phyloP scores from a whole-genome alignment of 2,888 invertebrate genomes.

The Caenorhabditis virilis region DNA sequence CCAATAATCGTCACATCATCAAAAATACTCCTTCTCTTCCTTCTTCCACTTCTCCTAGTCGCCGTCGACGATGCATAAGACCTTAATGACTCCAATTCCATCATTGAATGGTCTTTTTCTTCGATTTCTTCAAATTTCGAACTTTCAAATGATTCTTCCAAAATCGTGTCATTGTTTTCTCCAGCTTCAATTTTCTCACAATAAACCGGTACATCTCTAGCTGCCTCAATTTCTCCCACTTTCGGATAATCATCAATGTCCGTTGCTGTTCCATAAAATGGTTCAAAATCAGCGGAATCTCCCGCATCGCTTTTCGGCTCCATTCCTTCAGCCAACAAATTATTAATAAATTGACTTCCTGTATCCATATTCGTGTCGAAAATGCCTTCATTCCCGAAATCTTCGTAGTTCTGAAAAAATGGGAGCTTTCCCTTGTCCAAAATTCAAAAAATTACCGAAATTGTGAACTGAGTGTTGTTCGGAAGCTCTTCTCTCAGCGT shows the following conservation, averaged over 20 bases:
- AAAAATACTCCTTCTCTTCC: background rate
- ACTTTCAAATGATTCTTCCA: no score
- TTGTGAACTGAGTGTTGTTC: background rate
- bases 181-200: no score
- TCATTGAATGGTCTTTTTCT: background rate
- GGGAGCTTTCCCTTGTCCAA: background rate
- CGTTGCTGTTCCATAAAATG: no score
- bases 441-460: background rate
- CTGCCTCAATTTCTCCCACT: no score
- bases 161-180: no score
- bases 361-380: no score
- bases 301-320: no score
- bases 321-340: no score
- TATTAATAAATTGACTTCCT: no score
- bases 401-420: background rate
- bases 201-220: no score
- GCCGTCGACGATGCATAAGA: background rate
- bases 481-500: background rate
- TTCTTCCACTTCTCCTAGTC: background rate
- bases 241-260: no score
- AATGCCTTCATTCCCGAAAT: constrained; percentile 1
- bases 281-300: no score
- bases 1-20: background rate
- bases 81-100: background rate
- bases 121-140: background rate